Base-by-base conservation (phyloP, 1,140 invertebrate species). In the Apis florea region DNA sequence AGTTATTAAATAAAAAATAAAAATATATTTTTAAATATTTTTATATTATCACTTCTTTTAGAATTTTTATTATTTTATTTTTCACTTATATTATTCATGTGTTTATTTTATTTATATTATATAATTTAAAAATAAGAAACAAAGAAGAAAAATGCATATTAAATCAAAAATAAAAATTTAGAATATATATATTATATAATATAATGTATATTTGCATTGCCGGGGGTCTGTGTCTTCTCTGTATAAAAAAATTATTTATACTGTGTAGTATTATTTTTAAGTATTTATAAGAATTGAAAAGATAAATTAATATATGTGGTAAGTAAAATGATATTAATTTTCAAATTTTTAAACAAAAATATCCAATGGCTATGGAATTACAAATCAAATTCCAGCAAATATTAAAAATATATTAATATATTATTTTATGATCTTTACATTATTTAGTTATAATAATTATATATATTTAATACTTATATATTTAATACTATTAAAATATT, bases 181-280 rank as follows among this genome's bases (percentile, higher is more conserved):
- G 1, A 15, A 61, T 63, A 15, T 17, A 54, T 19, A 9, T 19
- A 56, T n/a, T 56, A 56, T 56, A 56, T 56, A 19, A 17, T 56
- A 24, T 67, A 59, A 61, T 63, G 88, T 84, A 84, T 58, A 81
- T 88, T 86, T 89, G 79, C 54, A 88, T 90, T 92, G 90, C 90
- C 90, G 89, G 92, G 92, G 92, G 91, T 93, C 90, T 87, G 82
- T 89, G 93, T 93, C 92, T 93, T 93, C 92, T 93, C 92, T 93
- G 92, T 93, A 92, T 89, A 88, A 63, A 82, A 61, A 69, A 61
- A 54, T 77, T 69, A 73, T 61, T 78, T 82, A 49, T 5, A 40
- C 61, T 51, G 70, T 71, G 61, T 80, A 72, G 56, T 83, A 58
- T 83, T 79, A 83, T 51, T 75, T 75, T 69, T 79, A 73, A 63